phyloP scores from a whole-genome alignment of 2,113 vertebrate species.

The Panthera leo region DNA sequence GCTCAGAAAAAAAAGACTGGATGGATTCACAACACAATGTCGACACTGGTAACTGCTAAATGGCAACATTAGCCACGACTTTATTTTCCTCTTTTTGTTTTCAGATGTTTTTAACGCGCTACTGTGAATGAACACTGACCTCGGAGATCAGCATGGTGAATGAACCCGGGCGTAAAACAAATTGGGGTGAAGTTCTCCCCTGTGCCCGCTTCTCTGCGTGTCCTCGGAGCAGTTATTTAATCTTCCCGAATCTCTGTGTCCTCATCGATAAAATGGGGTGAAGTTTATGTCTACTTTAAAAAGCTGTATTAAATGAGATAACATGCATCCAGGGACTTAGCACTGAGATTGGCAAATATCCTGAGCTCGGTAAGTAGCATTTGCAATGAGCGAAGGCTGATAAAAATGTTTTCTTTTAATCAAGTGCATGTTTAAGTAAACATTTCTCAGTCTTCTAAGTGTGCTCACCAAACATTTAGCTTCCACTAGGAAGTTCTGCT shows the following conservation, averaged over 20 bases:
- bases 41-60: neutral
- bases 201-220: neutral
- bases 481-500: neutral
- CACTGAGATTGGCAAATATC: neutral
- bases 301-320: neutral
- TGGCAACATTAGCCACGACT: neutral
- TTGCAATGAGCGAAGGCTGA: neutral
- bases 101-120: neutral
- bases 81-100: neutral
- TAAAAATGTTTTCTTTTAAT: slow-evolving; percentile 26
- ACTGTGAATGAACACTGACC: neutral
- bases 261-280: neutral
- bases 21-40: neutral
- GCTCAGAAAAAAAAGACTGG: neutral
- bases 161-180: neutral
- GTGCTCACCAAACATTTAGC: neutral
- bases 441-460: neutral
- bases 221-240: neutral
- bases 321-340: neutral
- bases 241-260: neutral
- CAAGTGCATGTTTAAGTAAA: neutral
- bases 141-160: neutral
- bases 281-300: neutral
- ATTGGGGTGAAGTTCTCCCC: neutral
- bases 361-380: neutral